Evolutionary conservation across 1,140 invertebrate genomes (phyloP), one percentile per base, ranked within the genome.

Genomic region (Megalonaias nervosa): DNA sequence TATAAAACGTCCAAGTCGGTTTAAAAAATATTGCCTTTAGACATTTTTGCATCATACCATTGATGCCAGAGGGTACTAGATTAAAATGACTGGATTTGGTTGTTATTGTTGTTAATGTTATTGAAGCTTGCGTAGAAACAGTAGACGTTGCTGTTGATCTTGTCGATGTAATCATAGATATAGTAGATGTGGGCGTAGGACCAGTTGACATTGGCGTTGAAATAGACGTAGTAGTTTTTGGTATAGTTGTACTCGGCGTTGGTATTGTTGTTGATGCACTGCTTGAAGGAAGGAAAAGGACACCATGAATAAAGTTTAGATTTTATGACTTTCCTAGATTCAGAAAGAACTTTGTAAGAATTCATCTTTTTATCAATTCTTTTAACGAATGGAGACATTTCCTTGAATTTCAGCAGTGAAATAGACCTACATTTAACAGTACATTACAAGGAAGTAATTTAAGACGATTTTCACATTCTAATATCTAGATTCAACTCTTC

Each of bases 41-140:
- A 14, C 26, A 13, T 64, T 21, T 38, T 55, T 56, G 76, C 48
- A 12, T 62, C 6, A 16, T 17, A 38, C 4, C 6, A 26, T 58
- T 15, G n/a, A 26, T 13, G 19, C 21, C 31, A 38, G 26, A 55
- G 66, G 19, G 72, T 74, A 60, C 56, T 66, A 4, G 48, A 23
- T 60, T 64, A 19, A 21, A 69, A 62, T 48, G 56, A 15, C 31
- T 60, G 16, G 67, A 17, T 13, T 9, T 21, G 12, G n/a, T 48
- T 26, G 73, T 66, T 66, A 57, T 56, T 55, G 31, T 21, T n/a
- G 58, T 56, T 62, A 12, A 14, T 26, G 64, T 9, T 72, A 69
- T 78, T 21, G 71, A 67, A 62, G 76, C 9, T 38, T 38, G 59
- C 19, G 70, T 66, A 56, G 68, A 17, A 23, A 21, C 26, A 0